A percentile compares a stretch with the other conserved stretches of the same genome.
These are phyloP conservation scores for Puntigrus tetrazona DNA, from an alignment of 2,113 vertebrate species.

Conservation along the genomic window DNA sequence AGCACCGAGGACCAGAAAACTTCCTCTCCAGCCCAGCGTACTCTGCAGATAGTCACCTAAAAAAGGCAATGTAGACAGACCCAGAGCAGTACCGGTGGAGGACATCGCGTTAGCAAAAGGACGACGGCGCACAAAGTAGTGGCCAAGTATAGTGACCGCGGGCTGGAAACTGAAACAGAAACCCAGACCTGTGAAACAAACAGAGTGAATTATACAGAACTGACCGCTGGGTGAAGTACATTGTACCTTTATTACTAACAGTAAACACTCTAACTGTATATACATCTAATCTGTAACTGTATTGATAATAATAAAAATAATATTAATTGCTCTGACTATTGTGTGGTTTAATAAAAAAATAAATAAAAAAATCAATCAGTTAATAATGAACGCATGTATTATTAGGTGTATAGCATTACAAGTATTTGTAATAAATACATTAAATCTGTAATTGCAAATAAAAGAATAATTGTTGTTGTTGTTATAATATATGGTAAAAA, in stretches of 20 bases:
- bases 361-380: neutral
- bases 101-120: conserved; percentile 86
- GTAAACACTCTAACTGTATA: neutral
- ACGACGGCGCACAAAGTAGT: conserved; percentile 84
- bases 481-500: too few species aligned
- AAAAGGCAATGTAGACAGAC: conserved; percentile 82
- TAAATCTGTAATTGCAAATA: too few species aligned
- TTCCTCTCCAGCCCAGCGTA: conserved; percentile 88
- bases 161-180: conserved; percentile 92
- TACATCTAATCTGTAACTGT: neutral
- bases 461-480: too few species aligned
- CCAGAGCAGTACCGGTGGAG: conserved; percentile 85
- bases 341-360: neutral
- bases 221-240: neutral
- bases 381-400: neutral
- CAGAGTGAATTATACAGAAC: neutral
- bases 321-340: neutral
- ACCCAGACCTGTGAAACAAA: conserved; percentile 81
- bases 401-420: neutral
- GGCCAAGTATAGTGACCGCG: conserved; percentile 83
- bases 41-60: conserved; percentile 84
- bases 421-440: neutral
- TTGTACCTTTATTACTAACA: neutral
- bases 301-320: neutral
- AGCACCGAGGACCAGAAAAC: conserved; percentile 88